Percentiles rank a stretch among this genome's conserved stretches.
phyloP scores from a whole-genome alignment of 2,113 vertebrate species.

The Gobio gobio region DNA sequence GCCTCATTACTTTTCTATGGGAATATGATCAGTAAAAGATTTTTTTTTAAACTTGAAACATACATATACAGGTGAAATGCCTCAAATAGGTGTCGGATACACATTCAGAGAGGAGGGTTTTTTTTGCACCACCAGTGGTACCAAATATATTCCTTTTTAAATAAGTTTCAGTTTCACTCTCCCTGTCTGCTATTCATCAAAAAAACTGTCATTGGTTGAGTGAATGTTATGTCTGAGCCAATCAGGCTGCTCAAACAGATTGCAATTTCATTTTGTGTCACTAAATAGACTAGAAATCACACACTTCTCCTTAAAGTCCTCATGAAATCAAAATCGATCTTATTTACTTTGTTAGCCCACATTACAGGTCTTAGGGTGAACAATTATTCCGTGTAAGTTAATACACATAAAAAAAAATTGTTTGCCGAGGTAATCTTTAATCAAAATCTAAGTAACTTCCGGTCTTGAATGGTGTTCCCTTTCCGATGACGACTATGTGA shows the following conservation, averaged over 20 bases:
- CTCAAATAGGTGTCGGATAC: background rate
- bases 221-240: background rate
- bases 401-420: too few species aligned
- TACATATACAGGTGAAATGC: background rate
- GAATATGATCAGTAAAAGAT: background rate
- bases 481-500: too few species aligned
- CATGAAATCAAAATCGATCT: too few species aligned
- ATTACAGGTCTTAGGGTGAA: too few species aligned
- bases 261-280: background rate
- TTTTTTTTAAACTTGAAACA: background rate
- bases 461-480: too few species aligned
- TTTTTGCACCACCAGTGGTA: background rate
- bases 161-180: background rate
- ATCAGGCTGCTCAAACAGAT: background rate
- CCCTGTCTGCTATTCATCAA: background rate
- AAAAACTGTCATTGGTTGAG: background rate
- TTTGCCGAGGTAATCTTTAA: too few species aligned
- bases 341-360: too few species aligned
- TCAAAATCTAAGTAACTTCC: too few species aligned
- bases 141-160: background rate
- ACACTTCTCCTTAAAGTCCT: background rate
- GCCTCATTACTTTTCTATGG: background rate
- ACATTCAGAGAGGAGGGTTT: background rate
- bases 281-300: background rate
- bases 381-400: too few species aligned